These are phyloP conservation scores for Morone chrysops DNA, from an alignment of 2,113 vertebrate species.

Conservation along the genomic window DNA sequence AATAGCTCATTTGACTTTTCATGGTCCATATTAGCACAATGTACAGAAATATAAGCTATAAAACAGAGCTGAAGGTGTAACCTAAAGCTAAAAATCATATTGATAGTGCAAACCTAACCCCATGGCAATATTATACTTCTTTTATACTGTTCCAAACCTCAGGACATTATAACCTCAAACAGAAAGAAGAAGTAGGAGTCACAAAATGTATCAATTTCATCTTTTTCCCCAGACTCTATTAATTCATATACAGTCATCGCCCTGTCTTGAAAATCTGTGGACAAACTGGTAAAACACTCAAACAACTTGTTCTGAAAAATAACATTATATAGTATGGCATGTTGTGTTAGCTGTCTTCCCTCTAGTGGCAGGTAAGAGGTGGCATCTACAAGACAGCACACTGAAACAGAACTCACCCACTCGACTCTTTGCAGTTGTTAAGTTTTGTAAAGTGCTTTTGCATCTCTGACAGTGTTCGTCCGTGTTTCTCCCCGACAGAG, in stretches of 20 bases:
- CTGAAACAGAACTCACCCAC: neutral
- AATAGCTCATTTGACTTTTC: no score
- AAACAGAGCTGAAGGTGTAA: neutral
- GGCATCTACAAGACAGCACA: neutral
- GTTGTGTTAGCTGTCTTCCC: neutral
- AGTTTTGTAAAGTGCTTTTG: neutral
- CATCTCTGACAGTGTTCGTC: neutral
- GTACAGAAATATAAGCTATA: neutral
- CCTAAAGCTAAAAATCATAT: neutral
- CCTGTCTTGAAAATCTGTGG: no score
- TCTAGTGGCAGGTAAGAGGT: constrained; percentile 24
- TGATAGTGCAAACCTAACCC: no score
- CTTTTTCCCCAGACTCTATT: no score
- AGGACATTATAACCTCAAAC: neutral
- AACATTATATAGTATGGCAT: no score
- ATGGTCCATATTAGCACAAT: no score
- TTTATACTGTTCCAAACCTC: neutral
- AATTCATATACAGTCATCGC: no score
- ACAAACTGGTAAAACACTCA: neutral
- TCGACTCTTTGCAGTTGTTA: neutral
- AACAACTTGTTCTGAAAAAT: neutral
- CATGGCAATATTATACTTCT: neutral
- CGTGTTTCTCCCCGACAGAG: constrained; percentile 83
- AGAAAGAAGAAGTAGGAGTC: neutral
- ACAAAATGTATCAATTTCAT: no score